Evolutionary conservation across 2,797 vertebrate species (phyloP).

Genomic region (Chiloscyllium punctatum): DNA sequence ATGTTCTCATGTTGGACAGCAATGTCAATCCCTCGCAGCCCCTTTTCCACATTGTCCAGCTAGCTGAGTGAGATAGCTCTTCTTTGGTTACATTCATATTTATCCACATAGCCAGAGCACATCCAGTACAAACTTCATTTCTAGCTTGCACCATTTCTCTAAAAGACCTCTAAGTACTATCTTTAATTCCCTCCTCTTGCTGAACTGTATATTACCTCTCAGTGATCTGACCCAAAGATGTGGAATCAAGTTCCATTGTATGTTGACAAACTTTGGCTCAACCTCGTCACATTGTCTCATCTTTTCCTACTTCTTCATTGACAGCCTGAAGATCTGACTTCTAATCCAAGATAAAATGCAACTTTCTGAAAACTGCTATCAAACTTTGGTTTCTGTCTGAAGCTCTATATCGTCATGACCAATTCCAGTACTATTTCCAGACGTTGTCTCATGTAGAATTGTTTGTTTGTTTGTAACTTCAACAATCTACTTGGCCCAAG

Average conservation of each 20-base stretch:
- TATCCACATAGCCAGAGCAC: background rate
- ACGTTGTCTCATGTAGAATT: background rate
- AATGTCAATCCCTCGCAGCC: too few species aligned
- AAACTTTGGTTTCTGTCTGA: background rate
- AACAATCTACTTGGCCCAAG: background rate
- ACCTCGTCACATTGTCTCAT: background rate
- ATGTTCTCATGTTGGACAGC: background rate
- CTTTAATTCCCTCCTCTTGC: background rate
- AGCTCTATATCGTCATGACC: background rate
- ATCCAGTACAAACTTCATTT: background rate
- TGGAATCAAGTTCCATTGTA: background rate
- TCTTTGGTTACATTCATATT: background rate
- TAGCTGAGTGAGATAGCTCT: background rate
- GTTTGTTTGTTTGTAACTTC: background rate
- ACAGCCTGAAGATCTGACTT: background rate
- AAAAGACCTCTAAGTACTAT: background rate
- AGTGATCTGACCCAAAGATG: background rate
- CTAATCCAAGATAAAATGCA: background rate
- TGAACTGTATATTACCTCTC: background rate
- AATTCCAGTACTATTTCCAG: background rate
- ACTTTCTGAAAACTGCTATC: background rate
- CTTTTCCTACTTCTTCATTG: background rate
- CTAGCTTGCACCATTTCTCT: background rate
- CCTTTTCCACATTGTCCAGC: background rate
- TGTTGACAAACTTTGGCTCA: background rate